phyloP scores from a whole-genome alignment of 2,797 vertebrate species.

The Macropodus opercularis region DNA sequence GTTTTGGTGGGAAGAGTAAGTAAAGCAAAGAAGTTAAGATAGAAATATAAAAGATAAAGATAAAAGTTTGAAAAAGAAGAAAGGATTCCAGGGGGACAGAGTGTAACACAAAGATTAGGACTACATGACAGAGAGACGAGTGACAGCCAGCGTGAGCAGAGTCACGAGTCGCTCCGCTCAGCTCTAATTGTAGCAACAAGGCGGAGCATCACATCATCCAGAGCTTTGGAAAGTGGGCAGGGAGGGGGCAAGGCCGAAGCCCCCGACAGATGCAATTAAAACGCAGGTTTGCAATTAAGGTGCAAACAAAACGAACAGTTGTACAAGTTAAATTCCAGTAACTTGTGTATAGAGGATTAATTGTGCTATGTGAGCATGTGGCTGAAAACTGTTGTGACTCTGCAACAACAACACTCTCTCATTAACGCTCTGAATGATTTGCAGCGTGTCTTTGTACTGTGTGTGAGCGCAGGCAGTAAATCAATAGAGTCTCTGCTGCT shows the following conservation, averaged over 20 bases:
- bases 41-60: neutral
- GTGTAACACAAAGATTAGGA: neutral
- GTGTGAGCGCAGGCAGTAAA: neutral
- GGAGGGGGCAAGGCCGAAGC: constrained; percentile 17
- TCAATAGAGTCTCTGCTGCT: constrained; percentile 9
- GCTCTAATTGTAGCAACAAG: constrained; percentile 52
- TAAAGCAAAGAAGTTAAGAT: neutral
- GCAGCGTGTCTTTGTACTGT: constrained; percentile 22
- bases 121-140: neutral
- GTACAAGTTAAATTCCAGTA: too few species aligned
- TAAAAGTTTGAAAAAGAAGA: neutral
- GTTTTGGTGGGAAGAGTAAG: too few species aligned
- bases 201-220: constrained; percentile 23
- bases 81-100: neutral
- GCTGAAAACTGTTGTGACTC: constrained; percentile 4
- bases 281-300: neutral
- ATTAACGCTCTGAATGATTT: constrained; percentile 4
- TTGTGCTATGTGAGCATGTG: too few species aligned
- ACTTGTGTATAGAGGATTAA: neutral
- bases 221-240: constrained; percentile 44
- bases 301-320: neutral
- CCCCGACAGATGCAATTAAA: neutral
- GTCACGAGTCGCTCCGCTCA: constrained; percentile 40
- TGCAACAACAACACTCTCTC: constrained; percentile 12
- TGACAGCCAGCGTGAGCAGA: neutral